Base-by-base conservation (phyloP, 1,140 invertebrate genomes). In the Macrocentrus cingulum region DNA sequence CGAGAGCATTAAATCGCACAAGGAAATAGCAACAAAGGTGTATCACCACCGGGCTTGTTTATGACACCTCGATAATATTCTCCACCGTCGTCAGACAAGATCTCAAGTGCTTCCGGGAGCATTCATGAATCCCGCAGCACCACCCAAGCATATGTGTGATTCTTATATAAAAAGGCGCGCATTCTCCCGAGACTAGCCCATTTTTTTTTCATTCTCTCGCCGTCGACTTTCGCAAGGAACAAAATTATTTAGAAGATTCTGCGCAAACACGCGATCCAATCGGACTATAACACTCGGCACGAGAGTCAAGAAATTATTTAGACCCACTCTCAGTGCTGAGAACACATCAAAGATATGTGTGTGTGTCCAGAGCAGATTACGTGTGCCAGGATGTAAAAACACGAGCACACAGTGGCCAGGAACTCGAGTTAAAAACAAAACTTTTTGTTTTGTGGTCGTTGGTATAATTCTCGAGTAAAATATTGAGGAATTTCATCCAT, bases 41-140 rank as follows among this genome's bases (percentile, higher is more conserved):
- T 52, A 50, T 42, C 39, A 44, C n/a, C 6, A 9, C 6, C 1
- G 45, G 36, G 56, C 16, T 59, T 59, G 48, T 59, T 59, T 59
- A 59, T 37, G 49, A 52, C 56, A 59, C 49, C 49, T 25, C 37
- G 56, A 59, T 59, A 59, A 59, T 59, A 59, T 59, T 59, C 56
- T 51, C 25, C 18, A 59, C n/a, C 32, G 15, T 48, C 25, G 36
- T 5, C 29, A 37, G 19, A 56, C 19, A 46, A 34, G 13, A 48
- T 32, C 50, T 37, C 18, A 34, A 45, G 22, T 46, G 25, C 42
- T 59, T 53, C 18, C 29, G n/a, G 8, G 2, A 50, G 46, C 36
- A 49, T 50, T 57, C 56, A 52, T 52, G 45, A 42, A 52, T 41
- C 36, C 19, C 25, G 7, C 7, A 23, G 48, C 42, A 29, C 34